A percentile compares a stretch with the other conserved stretches of the same genome.
These are phyloP conservation scores for Drosophila limbata DNA, from an alignment of 2,888 invertebrate genomes.

Conservation along the genomic window DNA sequence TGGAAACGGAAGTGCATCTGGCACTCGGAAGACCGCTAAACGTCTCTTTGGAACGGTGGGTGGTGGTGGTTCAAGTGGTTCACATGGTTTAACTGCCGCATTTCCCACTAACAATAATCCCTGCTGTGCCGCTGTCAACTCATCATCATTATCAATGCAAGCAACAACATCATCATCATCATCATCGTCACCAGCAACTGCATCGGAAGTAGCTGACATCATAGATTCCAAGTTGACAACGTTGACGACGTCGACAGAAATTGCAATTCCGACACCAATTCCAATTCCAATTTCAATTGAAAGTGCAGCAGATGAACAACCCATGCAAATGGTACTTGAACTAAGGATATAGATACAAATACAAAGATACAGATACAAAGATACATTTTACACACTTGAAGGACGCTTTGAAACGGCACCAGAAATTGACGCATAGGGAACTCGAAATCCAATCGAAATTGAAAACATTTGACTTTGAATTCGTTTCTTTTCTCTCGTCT, in stretches of 20 bases:
- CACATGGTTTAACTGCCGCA: conserved; percentile 15
- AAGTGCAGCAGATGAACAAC: conserved; percentile 52
- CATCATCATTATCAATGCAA: conserved; percentile 24
- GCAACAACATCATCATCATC: conserved; percentile 32
- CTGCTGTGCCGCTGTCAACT: conserved; percentile 57
- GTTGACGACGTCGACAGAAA: conserved; percentile 17
- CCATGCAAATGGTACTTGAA: conserved; percentile 63
- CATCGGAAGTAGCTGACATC: conserved; percentile 44
- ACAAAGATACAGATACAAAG: conserved; percentile 11
- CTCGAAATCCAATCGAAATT: background rate
- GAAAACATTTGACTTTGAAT: background rate
- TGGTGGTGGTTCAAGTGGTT: conserved; percentile 2
- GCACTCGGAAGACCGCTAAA: conserved; percentile 62
- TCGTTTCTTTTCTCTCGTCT: background rate
- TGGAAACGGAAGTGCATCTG: conserved; percentile 39
- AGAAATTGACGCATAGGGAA: conserved; percentile 16
- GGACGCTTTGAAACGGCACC: conserved; percentile 62
- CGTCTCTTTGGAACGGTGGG: conserved; percentile 64
- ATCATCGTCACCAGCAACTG: no score
- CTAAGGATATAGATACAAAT: conserved; percentile 24
- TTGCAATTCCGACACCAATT: background rate
- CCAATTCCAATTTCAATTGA: background rate
- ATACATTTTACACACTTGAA: conserved; percentile 12
- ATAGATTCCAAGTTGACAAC: conserved; percentile 30
- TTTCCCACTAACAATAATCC: conserved; percentile 42